Percentiles rank a stretch among this genome's conserved stretches.
Evolutionary conservation across 2,888 invertebrate species (phyloP).

Genomic region (Caenorhabditis macrosperma): DNA sequence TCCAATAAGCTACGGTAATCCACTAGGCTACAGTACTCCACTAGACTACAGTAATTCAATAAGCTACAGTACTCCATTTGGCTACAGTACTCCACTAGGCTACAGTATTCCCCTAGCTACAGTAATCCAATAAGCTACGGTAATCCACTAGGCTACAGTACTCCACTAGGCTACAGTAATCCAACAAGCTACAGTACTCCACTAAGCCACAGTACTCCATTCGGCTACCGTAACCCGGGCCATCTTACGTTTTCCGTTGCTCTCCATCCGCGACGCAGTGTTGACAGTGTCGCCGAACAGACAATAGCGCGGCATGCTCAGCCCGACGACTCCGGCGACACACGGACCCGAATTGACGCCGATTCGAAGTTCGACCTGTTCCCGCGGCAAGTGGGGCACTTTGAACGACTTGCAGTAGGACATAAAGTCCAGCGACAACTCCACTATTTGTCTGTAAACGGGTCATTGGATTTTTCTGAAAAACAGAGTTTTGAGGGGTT

Average conservation of each 20-base stretch:
- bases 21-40: too few relatives aligned
- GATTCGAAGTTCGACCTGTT: slow-evolving; percentile 73
- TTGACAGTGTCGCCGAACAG: slow-evolving; percentile 78
- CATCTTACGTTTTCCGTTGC: slow-evolving; percentile 76
- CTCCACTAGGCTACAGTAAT: too few relatives aligned
- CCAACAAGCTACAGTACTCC: too few relatives aligned
- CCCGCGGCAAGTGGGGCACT: slow-evolving; percentile 74
- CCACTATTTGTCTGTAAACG: slow-evolving; percentile 69
- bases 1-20: too few relatives aligned
- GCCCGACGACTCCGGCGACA: slow-evolving; percentile 74
- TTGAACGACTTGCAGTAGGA: slow-evolving; percentile 64
- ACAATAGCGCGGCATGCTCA: slow-evolving; percentile 77
- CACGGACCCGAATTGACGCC: slow-evolving; percentile 74
- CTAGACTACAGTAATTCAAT: too few relatives aligned
- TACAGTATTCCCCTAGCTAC: neutral
- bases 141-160: too few relatives aligned
- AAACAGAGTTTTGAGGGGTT: neutral
- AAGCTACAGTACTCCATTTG: too few relatives aligned
- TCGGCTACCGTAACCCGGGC: too few relatives aligned
- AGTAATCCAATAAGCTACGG: too few relatives aligned
- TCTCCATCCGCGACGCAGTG: slow-evolving; percentile 78
- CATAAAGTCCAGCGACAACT: slow-evolving; percentile 75
- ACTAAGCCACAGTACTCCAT: too few relatives aligned
- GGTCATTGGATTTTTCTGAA: neutral
- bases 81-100: too few relatives aligned